Evolutionary conservation across 1,140 invertebrate genomes (phyloP).

Genomic region (Oncopodura yosiiana): DNA sequence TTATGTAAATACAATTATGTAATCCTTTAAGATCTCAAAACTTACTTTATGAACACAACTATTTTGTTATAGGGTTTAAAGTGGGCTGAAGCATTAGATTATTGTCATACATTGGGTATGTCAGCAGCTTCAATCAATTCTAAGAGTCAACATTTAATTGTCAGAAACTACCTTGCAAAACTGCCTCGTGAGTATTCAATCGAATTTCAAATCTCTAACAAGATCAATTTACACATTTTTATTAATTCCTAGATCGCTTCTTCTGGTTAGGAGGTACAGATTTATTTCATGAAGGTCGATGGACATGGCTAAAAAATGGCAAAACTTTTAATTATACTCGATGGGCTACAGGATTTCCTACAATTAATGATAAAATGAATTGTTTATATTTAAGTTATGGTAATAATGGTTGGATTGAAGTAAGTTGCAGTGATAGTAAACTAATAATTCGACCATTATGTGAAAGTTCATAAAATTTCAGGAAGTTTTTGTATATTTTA

Average conservation of each 20-base stretch:
- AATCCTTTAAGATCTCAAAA: neutral
- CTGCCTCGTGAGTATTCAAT: conserved; percentile 15
- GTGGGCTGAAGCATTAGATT: conserved; percentile 20
- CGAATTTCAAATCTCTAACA: too few species aligned
- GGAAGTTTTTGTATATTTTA: too few species aligned
- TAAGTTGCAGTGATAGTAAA: conserved; percentile 9
- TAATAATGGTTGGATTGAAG: conserved; percentile 21
- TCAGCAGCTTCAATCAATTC: conserved; percentile 11
- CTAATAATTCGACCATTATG: conserved; percentile 17
- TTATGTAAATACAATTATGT: neutral
- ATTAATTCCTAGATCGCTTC: conserved; percentile 9
- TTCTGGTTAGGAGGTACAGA: conserved; percentile 22
- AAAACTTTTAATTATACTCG: conserved; percentile 8
- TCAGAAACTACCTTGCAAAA: conserved; percentile 17
- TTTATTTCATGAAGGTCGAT: conserved; percentile 16
- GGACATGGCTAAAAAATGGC: conserved; percentile 15
- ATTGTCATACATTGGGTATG: conserved; percentile 15
- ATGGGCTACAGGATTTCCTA: conserved; percentile 17
- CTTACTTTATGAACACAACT: neutral
- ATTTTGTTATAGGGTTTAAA: conserved; percentile 10
- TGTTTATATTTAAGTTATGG: conserved; percentile 20
- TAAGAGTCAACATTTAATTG: conserved; percentile 9
- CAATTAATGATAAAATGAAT: conserved; percentile 12
- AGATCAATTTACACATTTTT: neutral
- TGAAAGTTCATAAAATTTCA: too few species aligned